Evolutionary conservation across 2,888 invertebrate species (phyloP), one percentile per base, ranked within the genome.

Genomic region (Ichneumoninae sp.): DNA sequence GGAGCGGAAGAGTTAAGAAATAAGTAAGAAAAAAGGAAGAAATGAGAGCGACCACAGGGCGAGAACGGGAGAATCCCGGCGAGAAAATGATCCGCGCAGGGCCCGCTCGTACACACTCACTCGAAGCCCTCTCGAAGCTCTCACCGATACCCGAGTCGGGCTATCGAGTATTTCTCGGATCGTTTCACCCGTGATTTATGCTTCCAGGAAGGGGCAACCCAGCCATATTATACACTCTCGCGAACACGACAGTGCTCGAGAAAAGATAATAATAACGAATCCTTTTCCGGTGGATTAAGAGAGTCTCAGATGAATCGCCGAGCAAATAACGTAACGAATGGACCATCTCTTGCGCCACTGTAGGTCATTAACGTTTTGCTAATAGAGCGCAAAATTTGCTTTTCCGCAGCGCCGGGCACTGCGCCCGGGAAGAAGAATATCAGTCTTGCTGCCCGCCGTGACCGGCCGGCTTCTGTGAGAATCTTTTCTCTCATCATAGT

Each of bases 21-120:
- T 16, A 52, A 68, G 65, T 66, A 68, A 63, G 57, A 78, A 83
- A 85, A 78, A 80, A 80, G 68, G 75, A 65, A 57, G 63, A 50
- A 79, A 71, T 52, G 60, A n/a, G 70, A 13, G 80, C 80, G 83
- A 87, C 76, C 85, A 83, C 81, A 81, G 82, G 83, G 78, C 79
- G 83, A 83, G 76, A 73, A 69, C 73, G 83, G 69, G 81, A 81
- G 85, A 79, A 83, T 71, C 75, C 78, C 85, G 87, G 71, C 82
- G 86, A 89, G 87, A 88, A 87, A 87, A 86, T 81, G 85, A 90
- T 90, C 87, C 83, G 88, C 88, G 85, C 86, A 89, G 88, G 88
- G 87, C 44, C 16, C 87, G 88, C 4, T 71, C 40, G 50, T 40
- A 70, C 68, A 78, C 63, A 78, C 63, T 16, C 36, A 52, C 2